A percentile compares a stretch with the other conserved stretches of the same genome.
Evolutionary conservation across 1,140 invertebrate species (phyloP).

Genomic region (Campoletis sonorensis): DNA sequence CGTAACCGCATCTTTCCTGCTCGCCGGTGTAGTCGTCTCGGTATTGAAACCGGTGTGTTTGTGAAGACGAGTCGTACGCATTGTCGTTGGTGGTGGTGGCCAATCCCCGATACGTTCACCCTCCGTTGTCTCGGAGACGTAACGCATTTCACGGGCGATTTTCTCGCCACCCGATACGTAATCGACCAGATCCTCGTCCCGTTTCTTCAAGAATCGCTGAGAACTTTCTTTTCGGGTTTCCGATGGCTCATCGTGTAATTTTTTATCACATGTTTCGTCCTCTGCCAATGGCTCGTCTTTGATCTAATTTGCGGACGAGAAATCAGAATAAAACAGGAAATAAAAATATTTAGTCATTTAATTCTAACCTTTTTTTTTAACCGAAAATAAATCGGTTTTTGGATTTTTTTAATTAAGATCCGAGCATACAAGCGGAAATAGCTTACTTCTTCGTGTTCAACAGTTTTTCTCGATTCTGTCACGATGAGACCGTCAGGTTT

Average conservation of each 20-base stretch:
- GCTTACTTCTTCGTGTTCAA: conserved; percentile 86
- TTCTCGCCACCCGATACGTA: conserved; percentile 85
- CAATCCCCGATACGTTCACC: conserved; percentile 76
- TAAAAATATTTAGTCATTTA: no score
- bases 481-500: conserved; percentile 89
- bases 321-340: no score
- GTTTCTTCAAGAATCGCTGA: conserved; percentile 73
- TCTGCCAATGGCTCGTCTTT: conserved; percentile 86
- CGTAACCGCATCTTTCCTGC: conserved; percentile 87
- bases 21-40: conserved; percentile 74
- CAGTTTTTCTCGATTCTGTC: conserved; percentile 87
- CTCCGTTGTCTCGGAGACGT: conserved; percentile 87
- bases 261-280: conserved; percentile 70
- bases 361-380: no score
- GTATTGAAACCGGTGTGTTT: conserved; percentile 53
- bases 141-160: conserved; percentile 86
- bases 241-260: conserved; percentile 66
- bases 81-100: conserved; percentile 63
- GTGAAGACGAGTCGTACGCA: conserved; percentile 64
- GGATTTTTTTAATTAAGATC: no score
- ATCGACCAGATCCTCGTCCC: conserved; percentile 85
- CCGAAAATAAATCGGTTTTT: no score
- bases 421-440: neutral
- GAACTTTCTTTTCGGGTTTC: conserved; percentile 78
- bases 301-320: conserved; percentile 72